Conservation (phyloP, 2,113 vertebrate species). For the Lophura nycthemera region DNA sequence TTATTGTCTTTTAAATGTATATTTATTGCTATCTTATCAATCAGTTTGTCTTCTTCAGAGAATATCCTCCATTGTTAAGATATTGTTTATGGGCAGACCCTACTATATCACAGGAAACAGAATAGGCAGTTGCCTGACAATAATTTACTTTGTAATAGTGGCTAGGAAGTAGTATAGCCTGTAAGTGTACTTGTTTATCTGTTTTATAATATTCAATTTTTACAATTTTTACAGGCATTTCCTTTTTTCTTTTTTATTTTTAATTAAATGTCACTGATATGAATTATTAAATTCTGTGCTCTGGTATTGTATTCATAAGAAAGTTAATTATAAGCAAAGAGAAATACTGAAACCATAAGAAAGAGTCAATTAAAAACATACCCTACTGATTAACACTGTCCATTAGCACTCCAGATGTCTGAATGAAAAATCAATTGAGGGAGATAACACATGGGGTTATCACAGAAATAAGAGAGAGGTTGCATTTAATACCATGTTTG, state of each 20-base stretch:
- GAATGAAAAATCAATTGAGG: neutral
- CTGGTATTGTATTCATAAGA: neutral
- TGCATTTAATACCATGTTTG: neutral
- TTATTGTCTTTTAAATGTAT: neutral
- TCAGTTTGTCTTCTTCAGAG: neutral
- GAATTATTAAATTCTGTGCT: neutral
- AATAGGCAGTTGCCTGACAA: neutral
- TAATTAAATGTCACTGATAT: neutral
- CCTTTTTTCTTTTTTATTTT: neutral
- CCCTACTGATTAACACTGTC: neutral
- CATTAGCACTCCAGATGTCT: neutral
- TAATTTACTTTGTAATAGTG: neutral
- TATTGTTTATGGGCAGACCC: neutral
- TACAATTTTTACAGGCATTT: neutral
- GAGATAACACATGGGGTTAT: neutral
- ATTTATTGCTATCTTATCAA: neutral
- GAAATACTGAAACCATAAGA: neutral
- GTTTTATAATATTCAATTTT: neutral
- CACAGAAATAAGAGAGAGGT: neutral
- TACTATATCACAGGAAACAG: neutral
- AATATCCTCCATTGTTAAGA: neutral
- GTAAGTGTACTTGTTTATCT: neutral
- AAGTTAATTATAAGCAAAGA: neutral
- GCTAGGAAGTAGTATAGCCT: neutral
- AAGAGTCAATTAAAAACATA: neutral